Evolutionary conservation across 1,140 invertebrate genomes (phyloP).

Genomic region (Triops cancriformis): DNA sequence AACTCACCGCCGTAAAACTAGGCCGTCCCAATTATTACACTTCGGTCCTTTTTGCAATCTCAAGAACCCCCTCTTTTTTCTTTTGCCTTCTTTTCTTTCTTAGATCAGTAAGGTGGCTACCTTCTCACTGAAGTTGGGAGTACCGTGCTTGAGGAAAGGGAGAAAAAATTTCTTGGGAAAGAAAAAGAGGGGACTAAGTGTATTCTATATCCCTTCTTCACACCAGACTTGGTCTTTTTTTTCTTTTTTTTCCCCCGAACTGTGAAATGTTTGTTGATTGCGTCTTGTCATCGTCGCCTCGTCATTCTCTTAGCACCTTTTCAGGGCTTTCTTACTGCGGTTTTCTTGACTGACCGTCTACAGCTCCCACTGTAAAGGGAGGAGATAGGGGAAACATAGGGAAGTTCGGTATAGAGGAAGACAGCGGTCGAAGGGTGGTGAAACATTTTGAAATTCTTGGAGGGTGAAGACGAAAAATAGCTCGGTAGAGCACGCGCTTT

Average conservation of each 20-base stretch:
- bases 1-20: neutral
- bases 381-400: neutral
- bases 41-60: neutral
- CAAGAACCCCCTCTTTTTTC: neutral
- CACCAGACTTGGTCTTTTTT: neutral
- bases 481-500: too few relatives aligned
- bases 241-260: too few relatives aligned
- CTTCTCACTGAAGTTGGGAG: neutral
- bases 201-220: neutral
- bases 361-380: neutral
- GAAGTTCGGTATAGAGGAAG: neutral
- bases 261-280: slow-evolving; percentile 14
- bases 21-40: neutral
- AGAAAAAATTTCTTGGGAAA: neutral
- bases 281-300: slow-evolving; percentile 8
- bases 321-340: neutral
- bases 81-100: neutral
- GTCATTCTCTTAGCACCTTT: slow-evolving; percentile 10
- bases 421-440: too few relatives aligned
- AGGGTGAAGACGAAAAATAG: too few relatives aligned
- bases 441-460: too few relatives aligned
- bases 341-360: neutral
- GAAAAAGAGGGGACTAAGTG: neutral
- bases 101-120: neutral
- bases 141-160: neutral